These are phyloP conservation scores for Lophochroa leadbeateri DNA, from an alignment of 2,113 vertebrate genomes.

Conservation along the genomic window DNA sequence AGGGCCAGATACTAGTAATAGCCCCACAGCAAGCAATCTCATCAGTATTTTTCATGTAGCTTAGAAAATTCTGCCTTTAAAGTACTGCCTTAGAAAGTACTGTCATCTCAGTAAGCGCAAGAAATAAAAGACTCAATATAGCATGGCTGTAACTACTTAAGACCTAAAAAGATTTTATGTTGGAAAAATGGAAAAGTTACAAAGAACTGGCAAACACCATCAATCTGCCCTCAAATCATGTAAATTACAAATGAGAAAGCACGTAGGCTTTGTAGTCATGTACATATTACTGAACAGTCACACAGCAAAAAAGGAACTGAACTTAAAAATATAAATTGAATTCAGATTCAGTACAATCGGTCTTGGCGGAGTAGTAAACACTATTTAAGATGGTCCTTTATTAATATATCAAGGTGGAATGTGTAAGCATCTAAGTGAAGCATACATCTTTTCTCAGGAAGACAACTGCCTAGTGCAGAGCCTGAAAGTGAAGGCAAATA, in stretches of 20 bases:
- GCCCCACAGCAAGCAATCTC: neutral
- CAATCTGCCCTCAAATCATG: neutral
- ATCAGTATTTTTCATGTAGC: neutral
- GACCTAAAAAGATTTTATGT: neutral
- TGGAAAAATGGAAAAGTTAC: neutral
- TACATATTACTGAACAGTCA: neutral
- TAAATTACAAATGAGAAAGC: neutral
- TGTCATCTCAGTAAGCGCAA: neutral
- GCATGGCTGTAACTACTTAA: neutral
- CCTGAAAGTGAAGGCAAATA: neutral
- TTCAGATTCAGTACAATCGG: neutral
- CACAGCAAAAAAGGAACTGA: neutral
- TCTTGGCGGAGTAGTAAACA: neutral
- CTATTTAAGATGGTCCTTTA: neutral
- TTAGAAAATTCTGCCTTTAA: neutral
- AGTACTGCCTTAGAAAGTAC: neutral
- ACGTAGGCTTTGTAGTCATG: neutral
- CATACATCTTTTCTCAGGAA: neutral
- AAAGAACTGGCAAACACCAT: neutral
- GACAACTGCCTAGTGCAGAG: neutral
- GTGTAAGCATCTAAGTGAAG: neutral
- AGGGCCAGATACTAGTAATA: neutral
- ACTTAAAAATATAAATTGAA: neutral
- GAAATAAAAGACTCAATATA: neutral
- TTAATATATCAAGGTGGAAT: neutral